Base-by-base conservation (phyloP, 2,888 invertebrate species). In the Tenthredo distinguenda region DNA sequence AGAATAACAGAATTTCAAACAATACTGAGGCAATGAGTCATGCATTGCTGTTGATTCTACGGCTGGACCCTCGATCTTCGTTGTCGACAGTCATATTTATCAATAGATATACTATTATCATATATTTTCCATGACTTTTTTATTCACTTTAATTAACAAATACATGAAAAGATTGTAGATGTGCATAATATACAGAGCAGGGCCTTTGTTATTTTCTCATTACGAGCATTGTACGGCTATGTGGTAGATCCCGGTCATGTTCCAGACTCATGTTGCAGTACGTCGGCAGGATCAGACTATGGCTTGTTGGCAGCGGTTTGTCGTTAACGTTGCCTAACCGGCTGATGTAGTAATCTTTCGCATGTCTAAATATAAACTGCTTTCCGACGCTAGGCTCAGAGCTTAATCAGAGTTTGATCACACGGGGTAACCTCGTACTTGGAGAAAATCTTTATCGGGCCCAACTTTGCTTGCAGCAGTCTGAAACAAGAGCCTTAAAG, bases 331-430 rank as follows among this genome's bases (percentile, higher is more conserved):
- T 72, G 40, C n/a, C 40, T 72, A n/a, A 6, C 65, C 65, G 4
- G 65, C 6, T 26, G 31, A 15, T n/a, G 37, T 62, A 2, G 18
- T 34, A 31, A 81, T 58, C 37, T 12, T 62, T 6, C 37, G 62
- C 12, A 81, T 50, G 6, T 37, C 18, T 2, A 58, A 21, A 10
- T 31, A 81, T 21, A 81, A 18, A 21, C 81, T 62, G 3, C 40
- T 40, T n/a, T 62, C 12, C 3, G 62, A 1, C 37, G n/a, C 9
- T 9, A 50, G n/a, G 12, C 7, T 15, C 26, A 76, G 12, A 31
- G 31, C 47, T 50, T 76, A 34, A 88, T 87, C 58, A 68, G 31
- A 12, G 85, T 77, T 77, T 47, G 18, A n/a, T 62, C 79, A 21
- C 79, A 85, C 6, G 50, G 18, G 1, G 58, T 62, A 15, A 47